These are phyloP conservation scores for Capreolus pygargus DNA, from an alignment of 2,113 vertebrate genomes.

Conservation along the genomic window DNA sequence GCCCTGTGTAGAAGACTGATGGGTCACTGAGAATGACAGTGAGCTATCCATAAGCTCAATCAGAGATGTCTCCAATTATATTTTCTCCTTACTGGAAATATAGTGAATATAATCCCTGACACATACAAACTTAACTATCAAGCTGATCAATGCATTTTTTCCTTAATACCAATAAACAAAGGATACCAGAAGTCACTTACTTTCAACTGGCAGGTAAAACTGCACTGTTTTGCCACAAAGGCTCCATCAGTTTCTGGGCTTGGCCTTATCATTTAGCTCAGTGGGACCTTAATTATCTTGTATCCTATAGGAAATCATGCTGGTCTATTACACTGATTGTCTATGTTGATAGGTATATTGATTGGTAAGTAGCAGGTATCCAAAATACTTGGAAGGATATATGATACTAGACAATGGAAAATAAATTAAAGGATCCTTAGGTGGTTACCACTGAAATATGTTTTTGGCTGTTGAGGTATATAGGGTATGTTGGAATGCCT, in stretches of 20 bases:
- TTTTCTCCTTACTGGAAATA: neutral
- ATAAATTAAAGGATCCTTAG: neutral
- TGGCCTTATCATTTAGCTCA: neutral
- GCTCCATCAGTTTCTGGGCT: neutral
- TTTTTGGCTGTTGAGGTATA: neutral
- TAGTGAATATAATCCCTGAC: neutral
- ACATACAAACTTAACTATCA: slow-evolving; percentile 15
- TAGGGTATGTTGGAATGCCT: neutral
- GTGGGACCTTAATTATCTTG: slow-evolving; percentile 32
- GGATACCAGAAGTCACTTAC: neutral
- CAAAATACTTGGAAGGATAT: neutral
- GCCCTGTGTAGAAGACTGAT: neutral
- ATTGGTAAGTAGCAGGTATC: neutral
- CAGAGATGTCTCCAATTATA: neutral
- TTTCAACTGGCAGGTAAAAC: neutral
- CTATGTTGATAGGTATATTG: neutral
- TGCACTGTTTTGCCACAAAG: neutral
- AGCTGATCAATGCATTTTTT: neutral
- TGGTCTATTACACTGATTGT: neutral
- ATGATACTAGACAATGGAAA: neutral
- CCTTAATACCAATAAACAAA: neutral
- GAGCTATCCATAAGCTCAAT: neutral
- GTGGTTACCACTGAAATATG: neutral
- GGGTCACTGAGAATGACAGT: neutral
- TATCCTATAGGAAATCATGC: slow-evolving; percentile 8